Evolutionary conservation across 2,888 invertebrate species (phyloP), one percentile per base, ranked within the genome.

Genomic region (Sesamia inferens): DNA sequence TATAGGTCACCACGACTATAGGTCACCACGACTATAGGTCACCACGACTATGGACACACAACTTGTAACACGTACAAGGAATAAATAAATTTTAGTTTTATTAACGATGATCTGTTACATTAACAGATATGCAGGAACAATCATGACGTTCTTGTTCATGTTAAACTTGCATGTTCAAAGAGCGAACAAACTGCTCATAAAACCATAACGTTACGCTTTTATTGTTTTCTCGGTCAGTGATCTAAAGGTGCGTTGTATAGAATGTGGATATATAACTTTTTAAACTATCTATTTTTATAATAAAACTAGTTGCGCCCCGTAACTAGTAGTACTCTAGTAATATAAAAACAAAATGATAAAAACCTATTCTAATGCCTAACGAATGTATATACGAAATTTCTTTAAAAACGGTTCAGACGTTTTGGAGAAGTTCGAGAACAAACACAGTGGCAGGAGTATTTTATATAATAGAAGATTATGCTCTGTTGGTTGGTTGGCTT

Each of bases 161-260:
- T 57, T 10, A 47, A 51, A 19, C 42, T 75, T 42, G 22, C 10
- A n/a, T 39, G 47, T 47, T 39, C 55, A n/a, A 44, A 47, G n/a
- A 19, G 16, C 24, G 65, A 71, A 68, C 63, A 68, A 51, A 47
- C 31, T 31, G 62, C 58, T 44, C 62, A 44, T 48, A 44, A 44
- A 44, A 51, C 64, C 39, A 68, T 76, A 65, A 42, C 59, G 79
- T 71, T 65, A 76, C 78, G 79, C 79, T 82, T 79, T 82, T 81
- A n/a, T 81, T 65, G 19, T 31, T 79, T 63, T 81, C 68, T 71
- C 79, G 79, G 79, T 77, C 79, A 82, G 42, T 71, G 47, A 71
- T 65, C 65, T 55, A 2, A 24, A 31, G 48, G 59, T 8, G n/a
- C 42, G 42, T 54, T 54, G 8, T 51, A 58, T 10, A 39, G 19